A percentile compares a stretch with the other conserved stretches of the same genome.
Evolutionary conservation across 2,797 vertebrate genomes (phyloP).

Genomic region (Serranus cabrilla): DNA sequence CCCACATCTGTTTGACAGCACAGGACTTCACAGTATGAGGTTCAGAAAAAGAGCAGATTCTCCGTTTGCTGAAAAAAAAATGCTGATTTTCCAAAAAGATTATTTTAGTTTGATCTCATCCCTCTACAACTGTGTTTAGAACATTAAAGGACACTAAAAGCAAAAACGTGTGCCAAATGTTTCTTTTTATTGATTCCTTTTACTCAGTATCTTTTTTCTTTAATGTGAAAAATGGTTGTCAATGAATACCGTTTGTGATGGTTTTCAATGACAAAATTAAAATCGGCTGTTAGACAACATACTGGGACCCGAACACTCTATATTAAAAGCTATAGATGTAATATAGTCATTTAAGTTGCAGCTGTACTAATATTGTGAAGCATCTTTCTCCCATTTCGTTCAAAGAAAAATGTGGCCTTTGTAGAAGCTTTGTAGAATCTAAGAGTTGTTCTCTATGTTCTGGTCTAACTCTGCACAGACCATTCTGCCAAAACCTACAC

Average conservation of each 20-base stretch:
- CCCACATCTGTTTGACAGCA: conserved; percentile 64
- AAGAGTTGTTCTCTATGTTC: conserved; percentile 10
- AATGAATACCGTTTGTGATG: background rate
- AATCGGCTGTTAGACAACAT: background rate
- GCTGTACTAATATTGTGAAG: background rate
- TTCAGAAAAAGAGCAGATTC: conserved; percentile 45
- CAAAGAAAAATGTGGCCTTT: background rate
- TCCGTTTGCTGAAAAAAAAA: background rate
- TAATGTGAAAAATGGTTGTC: background rate
- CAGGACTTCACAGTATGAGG: conserved; percentile 14
- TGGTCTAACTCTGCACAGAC: conserved; percentile 74
- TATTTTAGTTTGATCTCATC: too few relatives aligned
- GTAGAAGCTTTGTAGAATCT: conserved; percentile 5
- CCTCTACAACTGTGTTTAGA: too few relatives aligned
- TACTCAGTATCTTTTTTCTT: background rate
- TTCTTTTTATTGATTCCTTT: too few relatives aligned
- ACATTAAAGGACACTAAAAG: too few relatives aligned
- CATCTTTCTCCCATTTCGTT: background rate
- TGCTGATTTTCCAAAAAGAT: too few relatives aligned
- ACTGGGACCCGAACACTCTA: background rate
- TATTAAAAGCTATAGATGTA: background rate
- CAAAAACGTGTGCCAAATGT: too few relatives aligned
- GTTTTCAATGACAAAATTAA: background rate
- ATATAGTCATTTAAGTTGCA: background rate
- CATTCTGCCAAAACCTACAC: conserved; percentile 78